phyloP scores from a whole-genome alignment of 2,888 invertebrate species.

The Stenolophus ochropezus region DNA sequence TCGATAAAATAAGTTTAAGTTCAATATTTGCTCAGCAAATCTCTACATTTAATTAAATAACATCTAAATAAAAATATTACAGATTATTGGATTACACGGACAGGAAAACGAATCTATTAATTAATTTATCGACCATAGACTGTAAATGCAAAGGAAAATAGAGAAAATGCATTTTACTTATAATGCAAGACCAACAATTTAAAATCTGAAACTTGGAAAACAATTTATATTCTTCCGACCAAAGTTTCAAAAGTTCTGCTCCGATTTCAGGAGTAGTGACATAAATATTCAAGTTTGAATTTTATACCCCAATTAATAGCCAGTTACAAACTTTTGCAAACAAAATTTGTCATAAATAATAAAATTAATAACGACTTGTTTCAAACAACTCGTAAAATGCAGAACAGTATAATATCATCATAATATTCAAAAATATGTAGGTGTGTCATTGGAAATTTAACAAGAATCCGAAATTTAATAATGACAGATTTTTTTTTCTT shows the following conservation, averaged over 20 bases:
- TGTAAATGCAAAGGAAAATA: not conserved
- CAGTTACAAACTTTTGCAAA: not conserved
- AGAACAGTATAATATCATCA: too few relatives aligned
- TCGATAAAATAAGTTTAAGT: not conserved
- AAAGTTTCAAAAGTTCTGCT: not conserved
- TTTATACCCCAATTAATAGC: not conserved
- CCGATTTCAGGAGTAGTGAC: not conserved
- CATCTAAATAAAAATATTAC: not conserved
- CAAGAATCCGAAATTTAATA: too few relatives aligned
- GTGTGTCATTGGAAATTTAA: too few relatives aligned
- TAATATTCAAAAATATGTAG: too few relatives aligned
- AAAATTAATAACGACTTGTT: not conserved
- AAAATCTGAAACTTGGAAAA: not conserved
- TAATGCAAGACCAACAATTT: not conserved
- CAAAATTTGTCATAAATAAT: not conserved
- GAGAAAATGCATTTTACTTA: not conserved
- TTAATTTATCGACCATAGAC: too few relatives aligned
- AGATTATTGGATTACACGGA: too few relatives aligned
- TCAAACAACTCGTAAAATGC: too few relatives aligned
- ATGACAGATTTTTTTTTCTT: too few relatives aligned
- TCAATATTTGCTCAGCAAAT: not conserved
- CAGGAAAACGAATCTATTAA: too few relatives aligned
- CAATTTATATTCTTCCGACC: not conserved
- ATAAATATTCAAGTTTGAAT: not conserved
- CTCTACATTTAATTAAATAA: not conserved